A percentile compares a stretch with the other conserved stretches of the same genome.
Conservation (phyloP, 1,140 invertebrate species). For the Phenacoccus solenopsis region DNA sequence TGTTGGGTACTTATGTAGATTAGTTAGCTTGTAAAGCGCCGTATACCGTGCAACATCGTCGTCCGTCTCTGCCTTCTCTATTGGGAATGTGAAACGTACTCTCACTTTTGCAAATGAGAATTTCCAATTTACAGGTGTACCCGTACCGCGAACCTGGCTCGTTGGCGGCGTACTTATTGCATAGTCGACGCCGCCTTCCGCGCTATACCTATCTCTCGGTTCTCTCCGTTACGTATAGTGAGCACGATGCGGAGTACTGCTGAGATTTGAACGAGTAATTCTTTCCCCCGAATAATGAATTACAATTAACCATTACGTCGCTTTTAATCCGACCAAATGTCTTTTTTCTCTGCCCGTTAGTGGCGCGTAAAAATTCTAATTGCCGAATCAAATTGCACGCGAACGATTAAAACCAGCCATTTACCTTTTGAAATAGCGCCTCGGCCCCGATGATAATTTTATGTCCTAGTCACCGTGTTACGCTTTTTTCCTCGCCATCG, state of each 20-base stretch:
- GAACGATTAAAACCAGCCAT: not conserved
- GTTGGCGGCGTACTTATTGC: no score
- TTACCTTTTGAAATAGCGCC: no score
- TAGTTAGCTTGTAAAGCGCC: conserved; percentile 3
- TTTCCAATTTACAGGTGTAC: not conserved
- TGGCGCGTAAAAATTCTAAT: not conserved
- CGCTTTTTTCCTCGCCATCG: no score
- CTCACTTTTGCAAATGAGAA: not conserved
- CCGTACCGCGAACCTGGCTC: no score
- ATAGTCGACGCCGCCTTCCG: no score
- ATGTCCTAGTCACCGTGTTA: no score
- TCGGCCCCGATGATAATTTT: no score
- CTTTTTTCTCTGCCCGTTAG: not conserved
- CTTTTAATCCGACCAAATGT: not conserved
- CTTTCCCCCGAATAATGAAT: not conserved
- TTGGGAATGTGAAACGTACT: not conserved
- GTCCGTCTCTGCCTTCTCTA: not conserved
- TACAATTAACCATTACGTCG: not conserved
- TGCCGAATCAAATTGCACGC: not conserved
- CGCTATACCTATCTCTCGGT: no score
- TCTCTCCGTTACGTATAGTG: no score
- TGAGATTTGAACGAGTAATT: not conserved
- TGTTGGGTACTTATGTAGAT: conserved; percentile 13
- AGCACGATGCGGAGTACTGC: no score
- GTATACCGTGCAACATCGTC: no score